Conservation (phyloP, 2,888 invertebrate species). For the Drosophila recens region DNA sequence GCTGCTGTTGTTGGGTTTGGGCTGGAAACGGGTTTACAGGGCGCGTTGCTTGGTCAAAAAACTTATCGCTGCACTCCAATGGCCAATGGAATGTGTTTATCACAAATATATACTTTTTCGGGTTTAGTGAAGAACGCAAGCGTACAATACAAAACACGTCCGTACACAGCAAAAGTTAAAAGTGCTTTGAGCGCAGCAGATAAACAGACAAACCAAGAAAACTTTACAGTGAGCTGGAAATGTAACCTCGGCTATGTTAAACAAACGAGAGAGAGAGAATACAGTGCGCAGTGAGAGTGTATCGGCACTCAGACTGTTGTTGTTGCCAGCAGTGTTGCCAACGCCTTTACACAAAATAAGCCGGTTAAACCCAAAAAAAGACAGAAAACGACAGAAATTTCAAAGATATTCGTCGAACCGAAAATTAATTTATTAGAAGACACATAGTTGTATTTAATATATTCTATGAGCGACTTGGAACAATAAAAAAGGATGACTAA, state of each 20-base stretch:
- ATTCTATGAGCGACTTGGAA: too few species aligned
- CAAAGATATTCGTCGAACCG: too few species aligned
- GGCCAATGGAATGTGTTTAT: conserved; percentile 75
- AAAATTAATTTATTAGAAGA: too few species aligned
- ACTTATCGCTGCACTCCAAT: conserved; percentile 64
- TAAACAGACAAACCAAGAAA: conserved; percentile 49
- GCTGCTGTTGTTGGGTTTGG: conserved; percentile 44
- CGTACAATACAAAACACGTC: conserved; percentile 52
- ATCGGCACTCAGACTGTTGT: too few species aligned
- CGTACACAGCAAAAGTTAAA: conserved; percentile 65
- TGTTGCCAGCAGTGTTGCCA: background rate
- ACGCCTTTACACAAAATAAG: too few species aligned
- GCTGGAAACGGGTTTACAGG: conserved; percentile 81
- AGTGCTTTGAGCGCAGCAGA: conserved; percentile 39
- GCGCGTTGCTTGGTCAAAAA: conserved; percentile 55
- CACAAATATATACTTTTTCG: conserved; percentile 57
- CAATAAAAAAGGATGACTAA: too few species aligned
- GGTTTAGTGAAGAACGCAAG: conserved; percentile 11
- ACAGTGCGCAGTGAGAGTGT: conserved; percentile 42
- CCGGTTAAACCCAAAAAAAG: too few species aligned
- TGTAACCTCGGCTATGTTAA: background rate
- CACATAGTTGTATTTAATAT: too few species aligned
- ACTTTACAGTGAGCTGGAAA: conserved; percentile 23
- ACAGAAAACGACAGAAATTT: too few species aligned
- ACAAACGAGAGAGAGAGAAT: conserved; percentile 1